These are phyloP conservation scores for Cavia porcellus DNA, from an alignment of 2,113 vertebrate genomes.

Conservation along the genomic window DNA sequence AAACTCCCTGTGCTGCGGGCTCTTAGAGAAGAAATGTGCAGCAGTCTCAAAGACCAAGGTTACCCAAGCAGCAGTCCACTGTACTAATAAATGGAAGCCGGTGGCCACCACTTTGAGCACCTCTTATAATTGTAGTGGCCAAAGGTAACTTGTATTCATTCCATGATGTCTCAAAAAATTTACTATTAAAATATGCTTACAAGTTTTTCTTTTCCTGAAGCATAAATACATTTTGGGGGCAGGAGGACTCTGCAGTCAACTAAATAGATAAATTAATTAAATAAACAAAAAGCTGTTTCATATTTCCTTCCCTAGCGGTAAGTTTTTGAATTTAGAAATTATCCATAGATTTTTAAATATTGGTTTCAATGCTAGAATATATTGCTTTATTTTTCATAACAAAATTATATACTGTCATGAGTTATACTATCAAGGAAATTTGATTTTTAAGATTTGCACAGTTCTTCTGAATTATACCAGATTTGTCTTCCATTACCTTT, in stretches of 20 bases:
- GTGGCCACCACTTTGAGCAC: not conserved
- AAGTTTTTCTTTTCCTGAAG: not conserved
- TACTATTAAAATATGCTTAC: not conserved
- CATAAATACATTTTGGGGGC: not conserved
- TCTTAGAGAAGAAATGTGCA: not conserved
- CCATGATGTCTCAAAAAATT: not conserved
- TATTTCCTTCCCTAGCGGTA: not conserved
- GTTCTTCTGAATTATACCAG: not conserved
- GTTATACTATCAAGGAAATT: not conserved
- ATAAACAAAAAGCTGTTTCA: not conserved
- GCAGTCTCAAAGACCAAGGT: not conserved
- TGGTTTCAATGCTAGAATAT: not conserved
- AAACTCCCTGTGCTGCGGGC: not conserved
- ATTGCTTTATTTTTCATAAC: not conserved
- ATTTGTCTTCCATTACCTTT: not conserved
- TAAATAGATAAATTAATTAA: not conserved
- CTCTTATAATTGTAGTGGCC: not conserved
- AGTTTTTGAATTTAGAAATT: constrained; percentile 24
- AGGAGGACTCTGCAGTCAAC: not conserved
- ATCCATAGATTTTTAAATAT: not conserved
- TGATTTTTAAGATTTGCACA: not conserved
- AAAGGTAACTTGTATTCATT: not conserved
- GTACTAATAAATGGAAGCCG: not conserved
- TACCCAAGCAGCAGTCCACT: not conserved
- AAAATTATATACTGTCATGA: not conserved